phyloP scores from a whole-genome alignment of 2,888 invertebrate genomes.

The Uropetala carovei region DNA sequence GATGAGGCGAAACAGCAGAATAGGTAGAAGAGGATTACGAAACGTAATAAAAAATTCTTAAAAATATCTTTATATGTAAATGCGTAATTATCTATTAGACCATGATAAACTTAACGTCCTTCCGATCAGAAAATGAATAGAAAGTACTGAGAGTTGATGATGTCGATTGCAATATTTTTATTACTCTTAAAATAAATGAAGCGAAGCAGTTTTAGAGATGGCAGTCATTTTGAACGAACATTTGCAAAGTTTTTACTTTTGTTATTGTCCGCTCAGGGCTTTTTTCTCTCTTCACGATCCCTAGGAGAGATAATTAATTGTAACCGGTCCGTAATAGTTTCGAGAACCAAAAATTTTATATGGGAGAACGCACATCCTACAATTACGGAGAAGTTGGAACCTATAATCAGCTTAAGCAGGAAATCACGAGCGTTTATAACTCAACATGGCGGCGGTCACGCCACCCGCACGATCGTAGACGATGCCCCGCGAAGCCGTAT shows the following conservation, averaged over 20 bases:
- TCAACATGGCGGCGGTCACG: not conserved
- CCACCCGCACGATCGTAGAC: conserved; percentile 3
- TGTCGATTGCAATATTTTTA: too few relatives aligned
- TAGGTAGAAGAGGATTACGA: too few relatives aligned
- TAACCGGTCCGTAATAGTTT: conserved; percentile 3
- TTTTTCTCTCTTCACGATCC: not conserved
- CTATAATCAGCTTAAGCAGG: conserved; percentile 32
- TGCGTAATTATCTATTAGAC: too few relatives aligned
- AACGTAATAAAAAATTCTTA: too few relatives aligned
- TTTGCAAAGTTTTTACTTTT: not conserved
- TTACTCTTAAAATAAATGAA: not conserved
- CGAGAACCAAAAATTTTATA: not conserved
- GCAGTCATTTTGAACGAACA: not conserved
- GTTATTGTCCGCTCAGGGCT: not conserved
- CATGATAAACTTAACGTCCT: too few relatives aligned
- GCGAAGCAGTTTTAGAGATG: not conserved
- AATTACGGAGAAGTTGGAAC: conserved; percentile 3
- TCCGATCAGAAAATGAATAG: too few relatives aligned
- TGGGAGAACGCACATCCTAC: not conserved
- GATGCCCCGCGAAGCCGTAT: not conserved
- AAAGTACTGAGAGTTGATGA: too few relatives aligned
- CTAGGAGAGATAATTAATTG: conserved; percentile 5
- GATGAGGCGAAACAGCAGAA: too few relatives aligned
- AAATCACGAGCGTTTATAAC: conserved; percentile 9
- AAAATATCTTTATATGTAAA: too few relatives aligned